These are phyloP conservation scores for Aspidiotus destructor DNA, from an alignment of 2,888 invertebrate genomes.

Conservation along the genomic window DNA sequence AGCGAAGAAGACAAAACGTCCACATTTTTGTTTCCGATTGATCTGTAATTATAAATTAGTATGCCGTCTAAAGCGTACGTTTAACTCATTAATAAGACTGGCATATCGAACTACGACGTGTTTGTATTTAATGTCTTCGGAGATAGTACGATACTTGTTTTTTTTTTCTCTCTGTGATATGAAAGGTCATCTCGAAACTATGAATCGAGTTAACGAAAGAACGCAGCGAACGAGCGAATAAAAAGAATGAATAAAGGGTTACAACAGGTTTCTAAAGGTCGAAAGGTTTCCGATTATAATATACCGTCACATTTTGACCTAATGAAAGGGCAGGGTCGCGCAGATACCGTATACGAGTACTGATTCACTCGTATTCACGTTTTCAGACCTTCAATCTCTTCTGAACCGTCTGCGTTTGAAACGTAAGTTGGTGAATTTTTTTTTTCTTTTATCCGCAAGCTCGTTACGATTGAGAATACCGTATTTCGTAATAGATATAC, in stretches of 20 bases:
- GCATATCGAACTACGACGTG: constrained; percentile 4
- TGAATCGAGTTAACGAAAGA: too few relatives aligned
- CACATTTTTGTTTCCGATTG: too few relatives aligned
- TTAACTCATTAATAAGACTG: background rate
- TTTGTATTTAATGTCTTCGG: constrained; percentile 1
- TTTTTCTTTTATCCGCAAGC: background rate
- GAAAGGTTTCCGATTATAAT: constrained; percentile 26
- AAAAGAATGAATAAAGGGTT: constrained; percentile 15
- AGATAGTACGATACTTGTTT: constrained; percentile 27
- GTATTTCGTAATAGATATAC: background rate
- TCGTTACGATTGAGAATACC: background rate
- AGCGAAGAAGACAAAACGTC: too few relatives aligned
- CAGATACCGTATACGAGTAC: constrained; percentile 7
- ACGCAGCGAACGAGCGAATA: background rate
- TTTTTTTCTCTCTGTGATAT: constrained; percentile 5
- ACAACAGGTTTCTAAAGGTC: constrained; percentile 28
- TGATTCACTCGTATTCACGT: constrained; percentile 30
- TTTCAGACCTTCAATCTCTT: constrained; percentile 29
- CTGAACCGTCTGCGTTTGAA: background rate
- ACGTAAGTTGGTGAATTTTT: background rate
- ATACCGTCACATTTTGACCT: constrained; percentile 30
- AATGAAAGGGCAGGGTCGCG: constrained; percentile 25
- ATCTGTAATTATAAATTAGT: too few relatives aligned
- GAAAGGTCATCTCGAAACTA: constrained; percentile 21
- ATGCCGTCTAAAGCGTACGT: too few relatives aligned